Conservation (phyloP, 2,888 invertebrate genomes). For the Pandemis heparana region DNA sequence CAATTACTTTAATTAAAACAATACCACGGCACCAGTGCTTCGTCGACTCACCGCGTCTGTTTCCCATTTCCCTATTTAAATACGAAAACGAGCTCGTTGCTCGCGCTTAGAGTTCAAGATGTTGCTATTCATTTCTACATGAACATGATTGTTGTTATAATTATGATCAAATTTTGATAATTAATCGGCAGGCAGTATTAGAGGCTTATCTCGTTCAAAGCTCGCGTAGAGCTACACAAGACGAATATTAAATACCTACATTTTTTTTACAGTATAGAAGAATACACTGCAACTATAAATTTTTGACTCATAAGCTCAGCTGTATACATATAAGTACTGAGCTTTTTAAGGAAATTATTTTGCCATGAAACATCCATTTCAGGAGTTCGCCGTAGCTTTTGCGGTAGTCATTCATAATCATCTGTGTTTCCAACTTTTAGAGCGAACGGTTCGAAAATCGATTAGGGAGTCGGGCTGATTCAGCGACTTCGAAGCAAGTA, state of each 20-base stretch:
- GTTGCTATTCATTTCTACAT: conserved; percentile 72
- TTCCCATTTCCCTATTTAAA: conserved; percentile 85
- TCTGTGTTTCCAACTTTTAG: conserved; percentile 62
- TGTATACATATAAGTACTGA: background rate
- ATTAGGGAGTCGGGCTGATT: conserved; percentile 80
- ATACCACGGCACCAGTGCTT: conserved; percentile 81
- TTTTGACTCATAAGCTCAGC: background rate
- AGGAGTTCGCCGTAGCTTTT: conserved; percentile 42
- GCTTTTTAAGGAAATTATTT: background rate
- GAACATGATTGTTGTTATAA: conserved; percentile 51
- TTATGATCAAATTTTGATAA: conserved; percentile 33
- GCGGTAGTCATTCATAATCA: conserved; percentile 62
- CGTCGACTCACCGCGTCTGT: conserved; percentile 83
- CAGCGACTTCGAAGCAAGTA: conserved; percentile 83
- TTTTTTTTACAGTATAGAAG: background rate
- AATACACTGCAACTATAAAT: too few species aligned
- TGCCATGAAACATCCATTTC: conserved; percentile 1
- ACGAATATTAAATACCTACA: background rate
- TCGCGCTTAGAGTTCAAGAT: conserved; percentile 80
- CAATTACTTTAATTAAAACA: conserved; percentile 86
- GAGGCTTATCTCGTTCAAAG: conserved; percentile 22
- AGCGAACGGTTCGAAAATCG: conserved; percentile 77
- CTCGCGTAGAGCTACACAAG: background rate
- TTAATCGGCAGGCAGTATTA: conserved; percentile 21
- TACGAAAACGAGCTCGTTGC: conserved; percentile 82